Conservation (phyloP, 2,888 invertebrate species). For the Dynastes hyllus region DNA sequence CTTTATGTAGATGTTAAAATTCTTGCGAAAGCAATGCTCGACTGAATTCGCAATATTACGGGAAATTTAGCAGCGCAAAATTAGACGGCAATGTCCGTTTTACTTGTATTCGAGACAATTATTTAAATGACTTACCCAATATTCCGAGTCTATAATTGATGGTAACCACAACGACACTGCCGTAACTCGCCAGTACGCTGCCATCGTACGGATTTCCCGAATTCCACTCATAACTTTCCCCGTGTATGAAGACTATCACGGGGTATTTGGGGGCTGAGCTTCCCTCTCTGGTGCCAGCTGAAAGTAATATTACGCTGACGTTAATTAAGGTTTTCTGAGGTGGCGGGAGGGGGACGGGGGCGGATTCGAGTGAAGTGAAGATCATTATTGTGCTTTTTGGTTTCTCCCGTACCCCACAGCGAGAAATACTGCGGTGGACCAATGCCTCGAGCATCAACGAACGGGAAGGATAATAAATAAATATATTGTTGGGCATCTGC, state of each 20-base stretch:
- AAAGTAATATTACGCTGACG: conserved; percentile 58
- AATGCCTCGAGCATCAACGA: conserved; percentile 19
- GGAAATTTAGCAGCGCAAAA: conserved; percentile 11
- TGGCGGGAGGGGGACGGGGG: not conserved
- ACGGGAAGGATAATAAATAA: conserved; percentile 36
- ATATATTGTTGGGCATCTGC: conserved; percentile 33
- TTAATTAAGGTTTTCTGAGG: conserved; percentile 44
- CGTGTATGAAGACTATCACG: conserved; percentile 96
- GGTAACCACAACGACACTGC: conserved; percentile 90
- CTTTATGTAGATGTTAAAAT: not conserved
- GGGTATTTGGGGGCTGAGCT: conserved; percentile 79
- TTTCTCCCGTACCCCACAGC: not conserved
- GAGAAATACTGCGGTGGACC: conserved; percentile 20
- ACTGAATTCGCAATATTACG: not conserved
- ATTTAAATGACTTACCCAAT: conserved; percentile 77
- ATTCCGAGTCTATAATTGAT: conserved; percentile 88
- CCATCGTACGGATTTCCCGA: conserved; percentile 99
- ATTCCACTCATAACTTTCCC: conserved; percentile 97
- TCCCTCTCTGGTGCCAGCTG: conserved; percentile 78
- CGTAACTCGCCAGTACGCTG: conserved; percentile 94
- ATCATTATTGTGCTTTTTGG: conserved; percentile 46
- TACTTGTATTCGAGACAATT: conserved; percentile 32
- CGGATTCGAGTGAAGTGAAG: conserved; percentile 37
- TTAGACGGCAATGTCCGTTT: conserved; percentile 25
- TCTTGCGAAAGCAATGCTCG: not conserved